These are phyloP conservation scores for Cydia pomonella DNA, from an alignment of 1,140 invertebrate genomes.

Conservation along the genomic window DNA sequence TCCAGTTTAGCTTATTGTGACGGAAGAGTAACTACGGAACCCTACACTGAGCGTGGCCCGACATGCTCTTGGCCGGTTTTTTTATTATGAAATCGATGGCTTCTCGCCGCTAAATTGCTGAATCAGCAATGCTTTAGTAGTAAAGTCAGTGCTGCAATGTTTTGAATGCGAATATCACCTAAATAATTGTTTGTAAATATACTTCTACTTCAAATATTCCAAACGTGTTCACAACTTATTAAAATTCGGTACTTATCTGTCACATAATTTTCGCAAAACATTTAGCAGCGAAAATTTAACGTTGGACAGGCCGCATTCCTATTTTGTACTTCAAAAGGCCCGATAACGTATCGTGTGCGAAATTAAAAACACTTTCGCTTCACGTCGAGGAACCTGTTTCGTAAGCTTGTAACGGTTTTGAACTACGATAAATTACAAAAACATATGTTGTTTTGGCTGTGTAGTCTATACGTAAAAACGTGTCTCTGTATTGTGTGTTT, in stretches of 20 bases:
- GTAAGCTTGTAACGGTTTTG: constrained; percentile 35
- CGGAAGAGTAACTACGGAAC: too few species aligned
- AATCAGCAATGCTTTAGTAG: too few species aligned
- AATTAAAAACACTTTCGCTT: constrained; percentile 45
- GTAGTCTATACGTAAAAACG: neutral
- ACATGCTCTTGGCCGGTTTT: too few species aligned
- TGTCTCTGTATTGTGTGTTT: neutral
- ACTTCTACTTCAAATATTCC: neutral
- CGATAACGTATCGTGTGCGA: constrained; percentile 20
- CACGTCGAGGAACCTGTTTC: constrained; percentile 38
- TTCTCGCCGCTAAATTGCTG: too few species aligned
- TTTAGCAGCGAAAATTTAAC: constrained; percentile 4
- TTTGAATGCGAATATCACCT: too few species aligned
- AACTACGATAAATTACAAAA: constrained; percentile 8
- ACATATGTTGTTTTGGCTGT: neutral
- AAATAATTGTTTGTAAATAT: neutral
- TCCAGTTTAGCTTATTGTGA: too few species aligned
- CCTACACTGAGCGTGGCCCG: too few species aligned
- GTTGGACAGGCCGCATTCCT: constrained; percentile 13
- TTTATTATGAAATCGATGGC: too few species aligned
- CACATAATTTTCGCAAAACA: constrained; percentile 5
- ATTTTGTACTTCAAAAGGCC: constrained; percentile 23
- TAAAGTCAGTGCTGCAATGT: too few species aligned
- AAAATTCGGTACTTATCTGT: constrained; percentile 1
- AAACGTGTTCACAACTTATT: neutral